Conservation (phyloP, 2,797 vertebrate species). For the Lacerta agilis region DNA sequence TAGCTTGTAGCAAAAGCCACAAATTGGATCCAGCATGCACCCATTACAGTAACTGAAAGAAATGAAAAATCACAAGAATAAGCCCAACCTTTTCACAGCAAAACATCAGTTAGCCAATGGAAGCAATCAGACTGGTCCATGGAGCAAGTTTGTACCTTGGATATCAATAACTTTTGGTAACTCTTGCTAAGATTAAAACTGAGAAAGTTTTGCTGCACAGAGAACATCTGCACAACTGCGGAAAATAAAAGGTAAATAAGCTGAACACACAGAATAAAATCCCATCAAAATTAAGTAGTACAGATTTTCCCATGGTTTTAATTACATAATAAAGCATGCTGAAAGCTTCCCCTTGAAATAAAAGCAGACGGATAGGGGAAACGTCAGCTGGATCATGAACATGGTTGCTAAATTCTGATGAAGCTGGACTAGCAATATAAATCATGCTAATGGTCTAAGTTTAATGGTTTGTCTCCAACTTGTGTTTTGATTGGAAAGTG, state of each 20-base stretch:
- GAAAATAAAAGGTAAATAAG: constrained; percentile 20
- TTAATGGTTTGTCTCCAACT: no score
- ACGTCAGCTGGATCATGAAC: no score
- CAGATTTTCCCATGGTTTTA: neutral
- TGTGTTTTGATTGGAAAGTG: no score
- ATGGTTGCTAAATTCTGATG: neutral
- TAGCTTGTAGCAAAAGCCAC: constrained; percentile 95
- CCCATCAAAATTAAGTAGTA: neutral
- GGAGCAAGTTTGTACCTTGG: neutral
- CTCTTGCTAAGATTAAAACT: neutral
- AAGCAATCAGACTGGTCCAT: neutral
- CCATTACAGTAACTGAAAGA: constrained; percentile 89
- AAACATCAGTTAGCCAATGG: neutral
- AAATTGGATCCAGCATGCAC: constrained; percentile 95
- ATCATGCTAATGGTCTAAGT: neutral
- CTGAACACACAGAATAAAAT: neutral
- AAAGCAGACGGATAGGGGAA: neutral
- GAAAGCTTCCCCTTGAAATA: neutral
- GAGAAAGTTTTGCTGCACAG: neutral
- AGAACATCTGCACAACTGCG: neutral
- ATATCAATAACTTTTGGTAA: neutral
- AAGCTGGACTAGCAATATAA: neutral
- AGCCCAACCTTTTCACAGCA: neutral
- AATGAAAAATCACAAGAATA: constrained; percentile 16
- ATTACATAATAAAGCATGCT: neutral